Conservation (phyloP, 2,797 vertebrate genomes). For the Darevskia nairensis region DNA sequence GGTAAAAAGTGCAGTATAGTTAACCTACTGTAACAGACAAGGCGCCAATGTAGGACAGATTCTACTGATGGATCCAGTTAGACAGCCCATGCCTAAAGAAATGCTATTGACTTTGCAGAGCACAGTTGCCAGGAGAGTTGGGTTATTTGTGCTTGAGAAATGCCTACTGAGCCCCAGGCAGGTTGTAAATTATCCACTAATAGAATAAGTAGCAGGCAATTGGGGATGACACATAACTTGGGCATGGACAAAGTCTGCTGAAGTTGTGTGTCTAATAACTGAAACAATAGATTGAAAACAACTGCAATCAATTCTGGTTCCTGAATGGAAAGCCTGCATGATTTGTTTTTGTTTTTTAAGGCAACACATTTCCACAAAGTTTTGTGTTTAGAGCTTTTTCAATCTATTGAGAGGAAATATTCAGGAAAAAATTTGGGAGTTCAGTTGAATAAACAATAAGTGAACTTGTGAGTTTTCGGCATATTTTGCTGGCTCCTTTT, state of each 20-base stretch:
- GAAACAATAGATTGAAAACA: neutral
- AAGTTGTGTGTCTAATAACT: neutral
- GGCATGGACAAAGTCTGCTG: neutral
- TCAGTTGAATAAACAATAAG: no score
- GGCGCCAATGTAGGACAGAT: neutral
- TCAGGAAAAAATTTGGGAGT: neutral
- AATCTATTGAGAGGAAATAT: neutral
- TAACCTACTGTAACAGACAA: conserved; percentile 5
- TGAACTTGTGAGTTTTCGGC: no score
- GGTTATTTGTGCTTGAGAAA: neutral
- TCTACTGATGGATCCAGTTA: neutral
- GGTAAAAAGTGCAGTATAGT: neutral
- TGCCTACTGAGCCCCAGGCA: neutral
- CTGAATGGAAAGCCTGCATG: neutral
- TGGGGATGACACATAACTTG: neutral
- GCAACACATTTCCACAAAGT: neutral
- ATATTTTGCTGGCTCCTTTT: no score
- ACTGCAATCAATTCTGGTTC: neutral
- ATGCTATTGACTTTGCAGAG: neutral
- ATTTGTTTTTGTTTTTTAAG: neutral
- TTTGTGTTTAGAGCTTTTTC: neutral
- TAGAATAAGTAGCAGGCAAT: neutral
- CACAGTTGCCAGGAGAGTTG: neutral
- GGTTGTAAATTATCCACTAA: conserved; percentile 17
- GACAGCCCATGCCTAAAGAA: conserved; percentile 15